Base-by-base conservation (phyloP, 2,797 vertebrate genomes). In the Tokudaia muenninki region DNA sequence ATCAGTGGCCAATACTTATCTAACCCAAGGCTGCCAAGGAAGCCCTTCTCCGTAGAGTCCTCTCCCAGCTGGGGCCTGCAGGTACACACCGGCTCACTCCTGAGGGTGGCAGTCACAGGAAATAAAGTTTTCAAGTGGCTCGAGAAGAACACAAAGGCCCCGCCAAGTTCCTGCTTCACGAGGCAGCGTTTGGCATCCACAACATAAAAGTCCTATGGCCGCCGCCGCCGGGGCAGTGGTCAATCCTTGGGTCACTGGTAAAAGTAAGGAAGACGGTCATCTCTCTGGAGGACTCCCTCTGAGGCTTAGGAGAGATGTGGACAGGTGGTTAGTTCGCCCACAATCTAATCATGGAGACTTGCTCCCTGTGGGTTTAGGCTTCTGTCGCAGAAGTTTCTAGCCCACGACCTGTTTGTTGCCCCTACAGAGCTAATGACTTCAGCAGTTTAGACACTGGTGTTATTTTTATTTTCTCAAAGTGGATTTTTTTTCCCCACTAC, bases 41-140 rank as follows among this genome's bases (percentile, higher is more conserved):
- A 98, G 98, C 97, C 98, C 98, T 98, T 97, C 95, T 98, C 98
- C 94, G 97, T 97, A 89, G 98, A 98, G 70, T 37, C 74, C 61
- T 89, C 83, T 94, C 57, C 90, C 1, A 14, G 47, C 87, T 81
- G 97, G 98, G 98, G 96, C 19, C 98, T 98, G 97, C 81, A 98
- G 98, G 99, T 98, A 98, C 98, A 98, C 98, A 98, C 98, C 98
- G 98, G 97, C 98, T 98, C 97, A 0, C 98, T 98, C 98, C 98
- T 96, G 97, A 72, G 0, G 98, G 98, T 98, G 98, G 97, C 98
- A 98, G 98, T 97, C 83, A 93, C 98, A 98, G 98, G 97, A 98
- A 98, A 99, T 98, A 98, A 98, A 98, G 98, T 98, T 98, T 98
- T 98, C 98, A 98, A 98, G 98, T 98, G 98, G 98, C 97, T 97